phyloP scores from a whole-genome alignment of 2,888 invertebrate genomes.

The Syrphus vitripennis region DNA sequence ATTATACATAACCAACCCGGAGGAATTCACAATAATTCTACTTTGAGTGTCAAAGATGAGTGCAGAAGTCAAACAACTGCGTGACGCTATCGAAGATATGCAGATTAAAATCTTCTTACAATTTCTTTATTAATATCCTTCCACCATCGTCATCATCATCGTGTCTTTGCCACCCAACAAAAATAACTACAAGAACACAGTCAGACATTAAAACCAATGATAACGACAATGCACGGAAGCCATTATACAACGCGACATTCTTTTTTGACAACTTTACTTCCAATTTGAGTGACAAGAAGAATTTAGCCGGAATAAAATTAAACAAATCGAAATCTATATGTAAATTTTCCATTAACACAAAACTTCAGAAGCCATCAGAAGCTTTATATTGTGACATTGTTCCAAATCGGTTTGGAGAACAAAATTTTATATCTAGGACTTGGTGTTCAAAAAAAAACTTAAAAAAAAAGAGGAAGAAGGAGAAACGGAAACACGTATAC shows the following conservation, averaged over 20 bases:
- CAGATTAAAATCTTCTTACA: slow-evolving; percentile 66
- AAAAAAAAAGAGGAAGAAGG: slow-evolving; percentile 5
- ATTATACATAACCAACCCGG: slow-evolving; percentile 49
- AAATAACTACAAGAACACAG: not conserved
- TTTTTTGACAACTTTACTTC: slow-evolving; percentile 66
- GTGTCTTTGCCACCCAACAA: not conserved
- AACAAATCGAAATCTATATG: slow-evolving; percentile 70
- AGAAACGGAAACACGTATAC: slow-evolving; percentile 44
- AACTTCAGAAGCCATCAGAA: slow-evolving; percentile 45
- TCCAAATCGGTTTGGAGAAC: slow-evolving; percentile 41
- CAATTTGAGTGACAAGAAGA: slow-evolving; percentile 71
- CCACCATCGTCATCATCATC: not conserved
- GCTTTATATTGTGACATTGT: slow-evolving; percentile 58
- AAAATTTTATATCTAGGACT: slow-evolving; percentile 37
- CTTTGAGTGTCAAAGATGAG: slow-evolving; percentile 38
- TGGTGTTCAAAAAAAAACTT: not conserved
- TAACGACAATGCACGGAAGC: not conserved
- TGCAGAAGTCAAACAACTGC: slow-evolving; percentile 48
- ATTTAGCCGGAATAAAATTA: slow-evolving; percentile 70
- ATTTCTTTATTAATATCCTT: slow-evolving; percentile 56
- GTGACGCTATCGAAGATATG: slow-evolving; percentile 62
- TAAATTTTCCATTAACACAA: slow-evolving; percentile 67
- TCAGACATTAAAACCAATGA: not conserved
- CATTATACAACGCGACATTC: slow-evolving; percentile 27
- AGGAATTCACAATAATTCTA: slow-evolving; percentile 52